Base-by-base conservation (phyloP, 1,140 invertebrate species). In the Aleiodes sp. region DNA sequence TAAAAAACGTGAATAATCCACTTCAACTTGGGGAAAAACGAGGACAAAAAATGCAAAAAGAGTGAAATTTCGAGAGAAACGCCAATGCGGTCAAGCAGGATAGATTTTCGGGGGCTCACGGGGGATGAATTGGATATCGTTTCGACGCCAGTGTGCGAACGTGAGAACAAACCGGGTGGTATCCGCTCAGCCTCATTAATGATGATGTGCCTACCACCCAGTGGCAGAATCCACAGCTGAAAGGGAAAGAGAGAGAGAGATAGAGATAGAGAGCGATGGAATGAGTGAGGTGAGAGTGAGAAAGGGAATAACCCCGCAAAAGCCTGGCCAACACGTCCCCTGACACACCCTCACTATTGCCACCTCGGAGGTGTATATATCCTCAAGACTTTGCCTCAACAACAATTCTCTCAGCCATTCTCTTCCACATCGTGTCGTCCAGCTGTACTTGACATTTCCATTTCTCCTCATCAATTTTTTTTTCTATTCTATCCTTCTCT, bases 141-240 rank as follows among this genome's bases (percentile, higher is more conserved):
- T 14, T 73, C 78, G 76, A 78, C 76, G 78, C 77, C 76, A 81
- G 79, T 82, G 78, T 73, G 80, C 73, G 80, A 82, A 80, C 80
- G 80, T 82, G 80, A 74, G 80, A 82, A 81, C 74, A 39, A 66
- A 61, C 75, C 81, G 78, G 78, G 74, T 82, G 81, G 73, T 80
- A 81, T 80, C 80, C 81, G 78, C 81, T 81, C 80, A 80, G 80
- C 76, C 80, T 82, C 81, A 82, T 82, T 82, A 82, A 82, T 82
- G 81, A 82, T 82, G 81, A 82, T 82, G 81, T 82, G 80, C 78
- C 78, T 74, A 75, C 76, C 76, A 78, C 76, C 79, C 80, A 76
- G 75, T 74, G 74, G 74, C 73, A 73, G 70, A 68, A 46, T 46
- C 61, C 28, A 37, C 43, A 37, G 21, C 26, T 16, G 59, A 28